These are phyloP conservation scores for Poecile montanus DNA, from an alignment of 2,797 vertebrate genomes.

Conservation along the genomic window DNA sequence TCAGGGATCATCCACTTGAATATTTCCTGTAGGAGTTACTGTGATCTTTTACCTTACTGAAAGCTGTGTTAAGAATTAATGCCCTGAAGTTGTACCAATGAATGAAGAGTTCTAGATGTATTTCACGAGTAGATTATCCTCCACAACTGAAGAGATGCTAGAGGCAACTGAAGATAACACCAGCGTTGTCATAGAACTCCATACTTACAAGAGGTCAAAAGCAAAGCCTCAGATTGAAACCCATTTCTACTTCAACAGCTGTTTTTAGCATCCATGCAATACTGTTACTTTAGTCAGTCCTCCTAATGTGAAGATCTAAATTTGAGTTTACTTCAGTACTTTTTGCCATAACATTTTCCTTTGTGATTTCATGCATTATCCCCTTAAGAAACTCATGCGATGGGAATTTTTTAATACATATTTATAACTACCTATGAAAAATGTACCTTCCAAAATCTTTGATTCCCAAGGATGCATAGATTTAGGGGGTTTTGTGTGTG, in stretches of 20 bases:
- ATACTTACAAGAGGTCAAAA: neutral
- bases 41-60: neutral
- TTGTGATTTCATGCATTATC: neutral
- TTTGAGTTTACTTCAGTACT: neutral
- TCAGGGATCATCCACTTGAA: neutral
- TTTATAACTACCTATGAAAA: conserved; percentile 21
- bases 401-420: neutral
- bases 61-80: neutral
- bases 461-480: neutral
- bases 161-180: neutral
- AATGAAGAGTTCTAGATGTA: neutral
- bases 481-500: neutral
- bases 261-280: neutral
- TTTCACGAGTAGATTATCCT: neutral
- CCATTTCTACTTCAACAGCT: neutral
- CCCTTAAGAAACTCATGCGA: neutral
- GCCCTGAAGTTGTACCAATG: neutral
- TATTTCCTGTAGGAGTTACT: neutral
- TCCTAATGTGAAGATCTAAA: neutral
- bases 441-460: neutral
- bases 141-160: neutral
- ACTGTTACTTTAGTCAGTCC: neutral
- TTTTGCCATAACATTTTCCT: neutral
- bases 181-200: neutral
- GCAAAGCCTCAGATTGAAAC: neutral